These are phyloP conservation scores for Holacanthella duospinosa DNA, from an alignment of 2,888 invertebrate genomes.

Conservation along the genomic window DNA sequence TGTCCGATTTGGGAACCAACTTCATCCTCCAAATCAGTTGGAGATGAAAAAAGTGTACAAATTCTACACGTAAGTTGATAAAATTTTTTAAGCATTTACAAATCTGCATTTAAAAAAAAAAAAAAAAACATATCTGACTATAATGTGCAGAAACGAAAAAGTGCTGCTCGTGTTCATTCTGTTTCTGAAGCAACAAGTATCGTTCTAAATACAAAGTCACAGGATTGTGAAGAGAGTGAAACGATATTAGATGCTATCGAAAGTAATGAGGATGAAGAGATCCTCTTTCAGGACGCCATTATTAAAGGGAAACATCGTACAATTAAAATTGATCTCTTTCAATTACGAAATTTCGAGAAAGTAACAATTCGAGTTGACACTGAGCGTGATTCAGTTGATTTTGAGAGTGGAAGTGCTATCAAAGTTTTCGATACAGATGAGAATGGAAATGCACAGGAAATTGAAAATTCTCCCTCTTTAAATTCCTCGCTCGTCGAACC, in stretches of 20 bases:
- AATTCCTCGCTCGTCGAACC: no score
- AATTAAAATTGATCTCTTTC: not conserved
- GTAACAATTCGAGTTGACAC: not conserved
- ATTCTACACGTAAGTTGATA: not conserved
- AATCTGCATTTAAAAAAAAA: not conserved
- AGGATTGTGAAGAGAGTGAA: not conserved
- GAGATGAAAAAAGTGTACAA: not conserved
- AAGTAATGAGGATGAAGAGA: not conserved
- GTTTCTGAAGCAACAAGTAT: not conserved
- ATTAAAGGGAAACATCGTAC: not conserved
- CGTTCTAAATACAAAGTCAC: not conserved
- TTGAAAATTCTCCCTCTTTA: no score
- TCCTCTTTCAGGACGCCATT: not conserved
- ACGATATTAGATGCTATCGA: not conserved
- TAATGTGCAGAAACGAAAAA: not conserved
- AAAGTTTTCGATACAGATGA: not conserved
- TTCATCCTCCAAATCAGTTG: not conserved
- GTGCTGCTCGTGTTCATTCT: not conserved
- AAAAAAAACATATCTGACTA: no score
- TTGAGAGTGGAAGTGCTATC: not conserved
- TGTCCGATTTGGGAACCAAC: not conserved
- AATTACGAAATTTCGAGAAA: not conserved
- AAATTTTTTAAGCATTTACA: not conserved
- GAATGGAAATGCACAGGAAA: not conserved
- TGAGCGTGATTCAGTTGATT: not conserved